Base-by-base conservation (phyloP, 2,797 vertebrate genomes). In the Muscicapa comitata region DNA sequence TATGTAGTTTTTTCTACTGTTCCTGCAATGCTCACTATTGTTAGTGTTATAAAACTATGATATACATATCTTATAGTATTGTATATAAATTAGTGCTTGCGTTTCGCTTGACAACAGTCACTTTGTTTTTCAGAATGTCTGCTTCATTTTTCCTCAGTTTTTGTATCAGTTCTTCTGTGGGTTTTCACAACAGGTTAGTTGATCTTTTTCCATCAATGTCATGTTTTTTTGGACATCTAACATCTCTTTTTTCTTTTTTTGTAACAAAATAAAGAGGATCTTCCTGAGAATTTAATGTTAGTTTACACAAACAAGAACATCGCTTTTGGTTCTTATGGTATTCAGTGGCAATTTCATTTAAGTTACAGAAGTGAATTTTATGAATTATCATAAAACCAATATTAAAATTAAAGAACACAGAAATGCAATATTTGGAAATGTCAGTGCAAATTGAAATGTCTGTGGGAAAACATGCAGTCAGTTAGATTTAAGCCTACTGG, bases 161-260 rank as follows among this genome's bases (percentile, higher is more conserved):
- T 98, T 99, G 65, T 99, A 99, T 98, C 99, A 99, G 98, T 99
- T 99, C 98, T 99, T 99, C 98, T 99, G 99, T 96, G 99, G 99
- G 83, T 99, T 99, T 97, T 99, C 99, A 71, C 99, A 99, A 94
- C 99, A 99, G 98, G 99, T 99, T 96, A 96, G 97, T 93, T 53
- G 24, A 25, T 85, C 37, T 62, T 94, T 82, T 72, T 24, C 43
- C 20, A 17, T 88, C 28, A 25, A 35, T 29, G 40, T 12, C 21
- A 23, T 17, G 20, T 50, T 74, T 45, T 45, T 23, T 45, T 45
- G 11, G 45, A 45, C 45, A 45, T 45, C 45, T 45, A 23, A 23
- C 11, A 72, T 47, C 10, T 86, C 16, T 75, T 50, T n/a, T 31
- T 18, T 6, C 8, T 54, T 47, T 51, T 51, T 88, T 74, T 26